Base-by-base conservation (phyloP, 2,888 invertebrate species). In the Platypus cylindrus region DNA sequence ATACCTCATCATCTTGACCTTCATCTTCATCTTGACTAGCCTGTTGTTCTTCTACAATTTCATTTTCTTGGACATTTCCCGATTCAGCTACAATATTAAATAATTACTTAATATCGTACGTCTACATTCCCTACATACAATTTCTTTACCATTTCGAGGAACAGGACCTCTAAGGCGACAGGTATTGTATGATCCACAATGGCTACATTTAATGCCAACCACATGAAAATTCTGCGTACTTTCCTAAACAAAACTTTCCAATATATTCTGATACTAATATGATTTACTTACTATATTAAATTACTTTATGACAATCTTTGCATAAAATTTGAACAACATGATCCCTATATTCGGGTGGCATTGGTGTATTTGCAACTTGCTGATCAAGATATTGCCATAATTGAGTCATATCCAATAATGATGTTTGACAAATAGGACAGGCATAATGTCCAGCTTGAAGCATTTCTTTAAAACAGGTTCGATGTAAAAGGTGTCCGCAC, bases 151-250 rank as follows among this genome's bases (percentile, higher is more conserved):
- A 30, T 18, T 35, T 3, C 37, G 33, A 36, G 35, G 33, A 5
- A 41, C 34, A 14, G 62, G 75, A 11, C 77, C 78, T 48, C 76
- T 78, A 26, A 81, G 78, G 52, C 81, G 75, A 50, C 84, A 83
- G 1, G 90, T 90, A 59, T 90, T 90, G 60, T 90, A 90, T 2
- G 85, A 87, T n/a, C 85, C 86, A 56, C 90, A 90, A 46, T 78
- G 73, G 26, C 70, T 66, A 57, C 90, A 91, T 59, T 90, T 90
- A 37, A 86, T 64, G 2, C 89, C 90, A 17, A 90, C 78, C 40
- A 89, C 81, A 56, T 91, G 90, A 60, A 86, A 90, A 52, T 75
- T 75, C 5, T 84, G 82, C 17, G 74, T 77, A 12, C 82, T 81
- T 54, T 82, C 70, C 85, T 86, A 62, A 16, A 11, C 16, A 23